Evolutionary conservation across 2,888 invertebrate species (phyloP), one percentile per base, ranked within the genome.

Genomic region (Latrodectus elegans): DNA sequence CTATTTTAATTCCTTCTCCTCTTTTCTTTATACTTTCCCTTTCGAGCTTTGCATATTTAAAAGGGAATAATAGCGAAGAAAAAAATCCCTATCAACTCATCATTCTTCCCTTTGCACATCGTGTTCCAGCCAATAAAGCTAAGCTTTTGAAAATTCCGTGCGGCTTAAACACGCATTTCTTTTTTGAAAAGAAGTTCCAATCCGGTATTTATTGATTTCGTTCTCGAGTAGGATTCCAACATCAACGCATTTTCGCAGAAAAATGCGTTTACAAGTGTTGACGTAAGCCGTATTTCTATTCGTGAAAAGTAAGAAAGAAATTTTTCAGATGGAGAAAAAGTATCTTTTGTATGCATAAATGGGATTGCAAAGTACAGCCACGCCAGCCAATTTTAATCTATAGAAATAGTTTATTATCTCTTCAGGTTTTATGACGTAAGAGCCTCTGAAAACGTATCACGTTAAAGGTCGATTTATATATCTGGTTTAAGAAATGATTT

Each of bases 171-270:
- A 71, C 52, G 71, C 70, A 76, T 75, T 64, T 26, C 83, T 60
- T 52, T 51, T 38, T 70, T 49, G 49, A 65, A 65, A 38, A 38
- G 65, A 52, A 49, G 64, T 64, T 71, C 60, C 38, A 64, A 78
- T 78, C 83, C 67, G 26, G 83, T 67, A 84, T 77, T 78, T 77
- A 84, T 84, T 77, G 84, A 84, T 84, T 84, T 78, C 70, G 53
- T 70, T 15, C 53, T 49, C 26, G 60, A 60, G n/a, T 10, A 60
- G n/a, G 60, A n/a, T 12, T n/a, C n/a, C 4, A 15, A 60, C 12
- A 4, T 60, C n/a, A 60, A 8, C 14, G 10, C 60, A 26, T 51
- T 26, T 49, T 67, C 53, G 26, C 12, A 68, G 68, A 22, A 14
- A 22, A 51, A 22, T 10, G 77, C 53, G 51, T 15, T 49, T 26